A percentile compares a stretch with the other conserved stretches of the same genome.
Evolutionary conservation across 2,888 invertebrate species (phyloP).

Genomic region (Eulithis prunata): DNA sequence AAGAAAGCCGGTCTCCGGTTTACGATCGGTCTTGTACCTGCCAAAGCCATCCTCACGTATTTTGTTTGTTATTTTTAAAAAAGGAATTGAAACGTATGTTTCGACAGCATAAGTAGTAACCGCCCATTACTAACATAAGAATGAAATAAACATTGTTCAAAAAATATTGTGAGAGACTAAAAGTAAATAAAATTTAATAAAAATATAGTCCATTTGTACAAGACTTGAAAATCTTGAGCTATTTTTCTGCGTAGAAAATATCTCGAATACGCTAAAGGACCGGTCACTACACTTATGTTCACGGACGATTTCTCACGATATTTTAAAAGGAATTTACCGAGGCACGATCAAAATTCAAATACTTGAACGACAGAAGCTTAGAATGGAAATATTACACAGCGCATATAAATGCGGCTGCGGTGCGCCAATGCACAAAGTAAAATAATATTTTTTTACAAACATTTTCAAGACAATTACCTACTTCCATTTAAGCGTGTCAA

Average conservation of each 20-base stretch:
- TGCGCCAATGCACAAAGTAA: not conserved
- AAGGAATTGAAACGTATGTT: not conserved
- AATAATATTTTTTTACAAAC: no score
- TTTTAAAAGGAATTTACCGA: constrained; percentile 67
- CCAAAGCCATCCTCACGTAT: constrained; percentile 44
- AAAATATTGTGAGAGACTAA: no score
- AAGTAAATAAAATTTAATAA: constrained; percentile 1
- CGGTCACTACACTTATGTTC: constrained; percentile 57
- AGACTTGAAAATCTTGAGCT: constrained; percentile 12
- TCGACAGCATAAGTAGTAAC: no score
- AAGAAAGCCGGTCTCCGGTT: constrained; percentile 51
- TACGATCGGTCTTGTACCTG: constrained; percentile 59
- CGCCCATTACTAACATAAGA: no score
- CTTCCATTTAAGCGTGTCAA: no score
- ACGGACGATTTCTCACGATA: constrained; percentile 58
- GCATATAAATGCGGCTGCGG: not conserved
- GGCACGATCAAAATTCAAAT: constrained; percentile 70
- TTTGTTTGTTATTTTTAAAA: constrained; percentile 15
- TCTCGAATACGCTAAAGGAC: constrained; percentile 42
- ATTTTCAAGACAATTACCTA: no score
- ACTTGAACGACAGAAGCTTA: constrained; percentile 44
- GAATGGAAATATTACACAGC: constrained; percentile 16
- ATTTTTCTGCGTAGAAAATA: constrained; percentile 30
- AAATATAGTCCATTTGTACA: constrained; percentile 3
- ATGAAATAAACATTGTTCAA: no score